phyloP scores from a whole-genome alignment of 2,888 invertebrate genomes.

The Eristalis intricaria region DNA sequence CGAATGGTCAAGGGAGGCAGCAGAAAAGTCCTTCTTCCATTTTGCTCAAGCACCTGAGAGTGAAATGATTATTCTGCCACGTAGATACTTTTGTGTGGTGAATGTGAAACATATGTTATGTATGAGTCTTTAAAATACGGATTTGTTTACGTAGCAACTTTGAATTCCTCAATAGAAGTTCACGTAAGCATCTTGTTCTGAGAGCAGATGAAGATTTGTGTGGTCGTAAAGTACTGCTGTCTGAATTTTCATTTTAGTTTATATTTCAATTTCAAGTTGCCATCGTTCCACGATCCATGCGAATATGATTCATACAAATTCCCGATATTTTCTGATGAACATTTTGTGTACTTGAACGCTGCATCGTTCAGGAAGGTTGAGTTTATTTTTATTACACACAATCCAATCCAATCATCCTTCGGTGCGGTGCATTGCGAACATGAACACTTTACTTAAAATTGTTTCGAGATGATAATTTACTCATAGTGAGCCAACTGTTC shows the following conservation, averaged over 20 bases:
- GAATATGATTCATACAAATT: not conserved
- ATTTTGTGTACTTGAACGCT: not conserved
- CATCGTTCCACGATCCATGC: not conserved
- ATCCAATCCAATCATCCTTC: not conserved
- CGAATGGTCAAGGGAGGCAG: not conserved
- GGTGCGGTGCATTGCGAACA: not conserved
- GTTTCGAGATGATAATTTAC: not conserved
- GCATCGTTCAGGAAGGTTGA: not conserved
- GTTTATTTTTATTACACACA: not conserved
- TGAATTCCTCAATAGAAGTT: not conserved
- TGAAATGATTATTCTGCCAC: not conserved
- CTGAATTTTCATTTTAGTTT: not conserved
- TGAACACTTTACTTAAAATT: not conserved
- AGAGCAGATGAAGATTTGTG: not conserved
- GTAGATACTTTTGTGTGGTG: not conserved
- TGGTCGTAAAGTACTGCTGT: not conserved
- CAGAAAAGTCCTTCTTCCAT: not conserved
- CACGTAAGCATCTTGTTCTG: not conserved
- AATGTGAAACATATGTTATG: not conserved
- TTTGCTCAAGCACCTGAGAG: not conserved
- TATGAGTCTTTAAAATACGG: not conserved
- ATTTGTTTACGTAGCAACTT: not conserved
- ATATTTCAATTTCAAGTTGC: not conserved
- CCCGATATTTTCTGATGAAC: not conserved
- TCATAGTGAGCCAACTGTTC: not conserved